Evolutionary conservation across 2,888 invertebrate genomes (phyloP), one percentile per base, ranked within the genome.

Genomic region (Pristionchus japonicus): DNA sequence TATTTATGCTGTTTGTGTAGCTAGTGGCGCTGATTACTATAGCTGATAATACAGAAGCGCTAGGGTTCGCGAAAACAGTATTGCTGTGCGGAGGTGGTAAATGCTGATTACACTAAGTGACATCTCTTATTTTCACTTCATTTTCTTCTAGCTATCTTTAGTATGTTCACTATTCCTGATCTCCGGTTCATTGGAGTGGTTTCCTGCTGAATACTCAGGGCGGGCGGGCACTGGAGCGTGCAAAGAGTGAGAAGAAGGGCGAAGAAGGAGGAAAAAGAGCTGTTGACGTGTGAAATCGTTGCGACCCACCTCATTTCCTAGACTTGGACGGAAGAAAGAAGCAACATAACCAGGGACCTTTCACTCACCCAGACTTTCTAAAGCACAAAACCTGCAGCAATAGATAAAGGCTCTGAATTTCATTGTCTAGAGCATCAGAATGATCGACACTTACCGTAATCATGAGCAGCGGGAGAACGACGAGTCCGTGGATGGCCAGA

Each of bases 381-480:
- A 43, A 43, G 43, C 11, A 9, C 43, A 43, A 43, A 43, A 43
- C n/a, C n/a, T 9, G 43, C 43, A 43, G 43, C 43, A 43, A 43
- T 43, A 43, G 7, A 11, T 43, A 43, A 6, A 9, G 11, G 6
- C 7, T 43, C 6, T 43, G 11, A 11, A 43, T 43, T 43, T 43
- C 11, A 43, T 43, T 43, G 11, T 43, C 6, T 43, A 43, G 7
- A 43, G 11, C 43, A 43, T 43, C 43, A 15, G 27, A 15, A 20
- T 11, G 27, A 27, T 11, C 4, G 57, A 57, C 4, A 49, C n/a
- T 57, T 74, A 89, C 89, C 67, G 94, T 82, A 64, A 94, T 89
- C 89, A 93, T 94, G 70, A 95, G 90, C 20, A 94, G 47, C 3
- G 95, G 95, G 13, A 95, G 93, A 15, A 94, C 91, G 49, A 95